Percentiles rank a stretch among this genome's conserved stretches.
These are phyloP conservation scores for Rhopalosiphum padi DNA, from an alignment of 1,140 invertebrate species.

Conservation along the genomic window DNA sequence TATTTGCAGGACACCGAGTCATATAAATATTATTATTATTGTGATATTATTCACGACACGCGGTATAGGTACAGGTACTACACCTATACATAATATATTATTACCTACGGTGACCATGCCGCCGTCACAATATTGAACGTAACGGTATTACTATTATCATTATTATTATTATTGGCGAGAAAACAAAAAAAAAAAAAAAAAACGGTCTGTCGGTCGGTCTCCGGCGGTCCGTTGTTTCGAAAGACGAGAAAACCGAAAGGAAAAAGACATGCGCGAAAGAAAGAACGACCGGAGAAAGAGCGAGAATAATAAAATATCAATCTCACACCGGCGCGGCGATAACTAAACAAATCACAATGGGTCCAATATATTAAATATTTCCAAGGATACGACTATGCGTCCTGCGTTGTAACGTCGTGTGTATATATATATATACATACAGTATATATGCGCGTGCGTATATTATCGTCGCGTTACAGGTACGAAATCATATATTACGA, in stretches of 20 bases:
- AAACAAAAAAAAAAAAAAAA: neutral
- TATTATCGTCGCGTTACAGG: neutral
- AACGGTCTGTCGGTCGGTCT: neutral
- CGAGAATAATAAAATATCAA: slow-evolving; percentile 42
- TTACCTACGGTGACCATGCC: neutral
- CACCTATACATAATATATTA: too few species aligned
- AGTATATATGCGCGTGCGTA: neutral
- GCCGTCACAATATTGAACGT: neutral
- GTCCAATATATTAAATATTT: slow-evolving; percentile 20
- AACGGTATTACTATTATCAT: neutral
- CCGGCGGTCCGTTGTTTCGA: neutral
- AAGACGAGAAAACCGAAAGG: neutral
- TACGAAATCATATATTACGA: slow-evolving; percentile 36
- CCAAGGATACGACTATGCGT: slow-evolving; percentile 31
- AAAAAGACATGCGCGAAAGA: neutral
- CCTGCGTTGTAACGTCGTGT: neutral
- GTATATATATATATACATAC: neutral
- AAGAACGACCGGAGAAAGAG: neutral
- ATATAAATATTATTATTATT: too few species aligned
- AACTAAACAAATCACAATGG: slow-evolving; percentile 37
- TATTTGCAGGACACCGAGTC: neutral
- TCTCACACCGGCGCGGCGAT: slow-evolving; percentile 10
- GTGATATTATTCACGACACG: too few species aligned
- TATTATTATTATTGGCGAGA: neutral
- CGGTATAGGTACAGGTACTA: too few species aligned